phyloP scores from a whole-genome alignment of 2,888 invertebrate genomes.

The Anorthoa munda region DNA sequence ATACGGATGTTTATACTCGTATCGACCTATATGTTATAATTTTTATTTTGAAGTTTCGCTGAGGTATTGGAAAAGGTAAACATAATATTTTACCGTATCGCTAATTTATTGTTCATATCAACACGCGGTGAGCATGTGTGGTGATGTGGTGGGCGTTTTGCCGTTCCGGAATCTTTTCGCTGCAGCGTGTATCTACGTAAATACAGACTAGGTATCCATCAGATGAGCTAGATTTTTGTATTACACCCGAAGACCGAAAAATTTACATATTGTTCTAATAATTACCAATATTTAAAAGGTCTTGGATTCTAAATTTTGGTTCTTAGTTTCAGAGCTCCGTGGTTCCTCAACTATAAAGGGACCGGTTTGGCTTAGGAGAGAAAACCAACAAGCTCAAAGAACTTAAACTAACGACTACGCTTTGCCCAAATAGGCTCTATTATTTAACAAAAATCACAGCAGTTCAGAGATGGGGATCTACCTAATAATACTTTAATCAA shows the following conservation, averaged over 20 bases:
- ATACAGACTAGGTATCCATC: not conserved
- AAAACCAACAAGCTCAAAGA: not conserved
- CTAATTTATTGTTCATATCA: slow-evolving; percentile 11
- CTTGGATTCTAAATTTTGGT: not conserved
- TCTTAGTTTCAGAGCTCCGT: not conserved
- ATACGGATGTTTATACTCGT: slow-evolving; percentile 33
- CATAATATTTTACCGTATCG: slow-evolving; percentile 34
- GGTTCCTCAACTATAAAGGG: not conserved
- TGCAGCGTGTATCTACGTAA: not conserved
- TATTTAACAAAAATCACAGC: slow-evolving; percentile 35
- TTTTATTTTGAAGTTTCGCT: slow-evolving; percentile 17
- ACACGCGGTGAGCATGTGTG: not conserved
- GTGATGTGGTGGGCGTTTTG: not conserved
- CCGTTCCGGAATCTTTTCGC: not conserved
- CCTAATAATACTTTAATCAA: slow-evolving; percentile 33
- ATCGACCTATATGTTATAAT: slow-evolving; percentile 18
- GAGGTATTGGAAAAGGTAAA: slow-evolving; percentile 22
- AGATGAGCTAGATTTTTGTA: not conserved
- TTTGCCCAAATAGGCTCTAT: not conserved
- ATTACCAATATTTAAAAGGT: not conserved
- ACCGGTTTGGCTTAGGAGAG: not conserved
- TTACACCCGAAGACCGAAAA: not conserved
- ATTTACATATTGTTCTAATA: not conserved
- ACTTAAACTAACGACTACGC: too few species aligned
- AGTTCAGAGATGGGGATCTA: not conserved